phyloP scores from a whole-genome alignment of 2,888 invertebrate genomes.

The Aleiodes testaceus region DNA sequence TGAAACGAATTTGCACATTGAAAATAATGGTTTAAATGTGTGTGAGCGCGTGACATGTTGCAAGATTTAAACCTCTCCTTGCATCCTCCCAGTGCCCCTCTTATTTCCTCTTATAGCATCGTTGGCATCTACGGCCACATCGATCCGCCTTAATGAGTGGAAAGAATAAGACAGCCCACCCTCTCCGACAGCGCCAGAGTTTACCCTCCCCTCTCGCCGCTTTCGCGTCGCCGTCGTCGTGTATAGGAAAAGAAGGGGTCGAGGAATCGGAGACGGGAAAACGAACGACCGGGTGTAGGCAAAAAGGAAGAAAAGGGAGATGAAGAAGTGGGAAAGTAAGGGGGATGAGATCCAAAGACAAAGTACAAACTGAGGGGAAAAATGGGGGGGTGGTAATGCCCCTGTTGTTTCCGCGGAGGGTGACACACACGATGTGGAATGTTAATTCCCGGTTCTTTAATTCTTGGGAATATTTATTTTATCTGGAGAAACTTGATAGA shows the following conservation, averaged over 20 bases:
- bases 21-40: slow-evolving; percentile 29
- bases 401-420: slow-evolving; percentile 70
- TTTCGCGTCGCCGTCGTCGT: slow-evolving; percentile 34
- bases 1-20: slow-evolving; percentile 32
- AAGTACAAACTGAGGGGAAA: slow-evolving; percentile 53
- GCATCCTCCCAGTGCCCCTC: slow-evolving; percentile 9
- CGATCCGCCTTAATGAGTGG: slow-evolving; percentile 73
- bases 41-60: slow-evolving; percentile 40
- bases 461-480: slow-evolving; percentile 68
- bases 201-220: slow-evolving; percentile 45
- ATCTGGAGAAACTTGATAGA: slow-evolving; percentile 12
- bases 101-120: slow-evolving; percentile 32
- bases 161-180: slow-evolving; percentile 72
- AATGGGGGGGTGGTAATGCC: slow-evolving; percentile 66
- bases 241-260: slow-evolving; percentile 65
- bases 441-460: slow-evolving; percentile 73
- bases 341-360: slow-evolving; percentile 40
- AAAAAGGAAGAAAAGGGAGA: slow-evolving; percentile 42
- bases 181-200: slow-evolving; percentile 52
- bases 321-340: slow-evolving; percentile 52
- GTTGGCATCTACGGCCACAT: slow-evolving; percentile 69
- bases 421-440: slow-evolving; percentile 70
- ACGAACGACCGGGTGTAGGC: slow-evolving; percentile 47
- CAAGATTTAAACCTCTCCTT: slow-evolving; percentile 27
- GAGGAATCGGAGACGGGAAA: slow-evolving; percentile 61